Base-by-base conservation (phyloP, 2,113 vertebrate genomes). In the Rhinolophus ferrumequinum region DNA sequence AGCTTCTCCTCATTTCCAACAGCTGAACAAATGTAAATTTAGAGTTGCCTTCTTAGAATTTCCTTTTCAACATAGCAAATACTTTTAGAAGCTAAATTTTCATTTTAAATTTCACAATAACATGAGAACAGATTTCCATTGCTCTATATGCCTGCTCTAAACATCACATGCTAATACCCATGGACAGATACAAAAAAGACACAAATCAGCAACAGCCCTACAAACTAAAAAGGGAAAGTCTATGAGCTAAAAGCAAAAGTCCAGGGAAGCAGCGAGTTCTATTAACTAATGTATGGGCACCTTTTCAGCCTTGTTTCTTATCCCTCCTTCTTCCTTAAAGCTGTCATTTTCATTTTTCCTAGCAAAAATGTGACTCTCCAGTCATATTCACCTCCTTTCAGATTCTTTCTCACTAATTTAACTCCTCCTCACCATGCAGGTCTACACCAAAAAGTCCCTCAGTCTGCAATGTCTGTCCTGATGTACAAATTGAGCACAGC, bases 41-140 rank as follows among this genome's bases (percentile, higher is more conserved):
- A 96, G 90, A 97, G 35, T 94, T 96, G 93, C 96, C 82, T 93
- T 96, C 96, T 98, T 97, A 95, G 77, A 96, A 95, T 94, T 98
- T 58, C 67, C 54, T 97, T 97, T 93, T 77, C 69, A 92, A 94
- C 86, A 54, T 64, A 97, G 84, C 98, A 97, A 97, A 95, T 93
- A 97, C 96, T 98, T 97, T 97, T 94, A 96, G 94, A 96, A 88
- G 76, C 13, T 73, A 97, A 93, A 66, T 95, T 93, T 94, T 97
- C 35, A 38, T 96, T 94, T 86, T 81, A 80, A 94, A 93, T 89
- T 95, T 93, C 38, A 90, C 16, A 83, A 54, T 70, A 95, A 76
- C 58, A 66, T 21, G 66, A 92, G 6, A 62, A 52, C n/a, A 84
- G n/a, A 87, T 90, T 93, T 87, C 35, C 24, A 81, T 52, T 50